Conservation (phyloP, 2,113 vertebrate genomes). For the Rhegmatorhina hoffmannsi region DNA sequence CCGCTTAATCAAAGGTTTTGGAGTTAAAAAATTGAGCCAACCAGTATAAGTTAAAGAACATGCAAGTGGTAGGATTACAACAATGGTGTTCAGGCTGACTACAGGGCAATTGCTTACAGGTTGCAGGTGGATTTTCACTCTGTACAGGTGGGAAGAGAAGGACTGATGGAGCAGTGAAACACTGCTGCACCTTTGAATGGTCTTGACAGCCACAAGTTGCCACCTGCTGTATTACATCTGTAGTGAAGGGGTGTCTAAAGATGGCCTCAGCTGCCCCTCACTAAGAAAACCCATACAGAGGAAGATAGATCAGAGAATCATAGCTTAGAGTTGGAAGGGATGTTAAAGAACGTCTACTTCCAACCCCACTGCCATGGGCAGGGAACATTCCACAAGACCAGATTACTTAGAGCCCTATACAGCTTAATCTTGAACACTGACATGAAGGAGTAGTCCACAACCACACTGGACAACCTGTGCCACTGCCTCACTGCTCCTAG, state of each 20-base stretch:
- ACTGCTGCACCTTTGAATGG: neutral
- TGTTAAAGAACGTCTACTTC: neutral
- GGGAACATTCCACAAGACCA: neutral
- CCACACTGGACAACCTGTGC: neutral
- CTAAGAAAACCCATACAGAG: neutral
- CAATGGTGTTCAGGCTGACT: neutral
- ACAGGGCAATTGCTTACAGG: neutral
- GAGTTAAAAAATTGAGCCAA: neutral
- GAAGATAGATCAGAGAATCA: neutral
- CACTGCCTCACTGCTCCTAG: neutral
- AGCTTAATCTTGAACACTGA: neutral
- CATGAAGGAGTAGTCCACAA: accelerated
- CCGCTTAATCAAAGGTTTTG: neutral
- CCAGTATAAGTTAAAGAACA: neutral
- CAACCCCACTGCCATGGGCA: neutral
- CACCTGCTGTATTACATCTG: neutral
- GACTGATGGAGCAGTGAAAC: neutral
- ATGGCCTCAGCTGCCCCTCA: neutral
- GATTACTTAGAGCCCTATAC: neutral
- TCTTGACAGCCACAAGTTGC: neutral
- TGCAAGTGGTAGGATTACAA: neutral
- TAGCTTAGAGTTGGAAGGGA: neutral
- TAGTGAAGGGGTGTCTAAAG: neutral
- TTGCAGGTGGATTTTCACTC: neutral
- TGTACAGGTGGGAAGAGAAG: neutral